phyloP scores from a whole-genome alignment of 1,140 invertebrate genomes.

The Achroia grisella region DNA sequence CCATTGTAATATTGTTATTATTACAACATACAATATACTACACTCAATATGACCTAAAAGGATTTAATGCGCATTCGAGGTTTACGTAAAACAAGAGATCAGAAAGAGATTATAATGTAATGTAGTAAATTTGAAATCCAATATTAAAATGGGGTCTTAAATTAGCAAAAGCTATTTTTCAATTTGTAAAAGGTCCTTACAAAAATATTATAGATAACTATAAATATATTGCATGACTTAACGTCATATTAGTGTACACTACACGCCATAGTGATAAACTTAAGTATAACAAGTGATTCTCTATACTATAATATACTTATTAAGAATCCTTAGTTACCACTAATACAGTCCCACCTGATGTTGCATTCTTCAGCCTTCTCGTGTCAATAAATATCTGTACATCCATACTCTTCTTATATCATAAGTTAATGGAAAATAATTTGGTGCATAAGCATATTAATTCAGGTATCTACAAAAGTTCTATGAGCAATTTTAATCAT shows the following conservation, averaged over 20 bases:
- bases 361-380: slow-evolving; percentile 40
- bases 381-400: slow-evolving; percentile 65
- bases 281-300: slow-evolving; percentile 38
- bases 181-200: slow-evolving; percentile 47
- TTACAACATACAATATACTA: slow-evolving; percentile 24
- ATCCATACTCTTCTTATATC: slow-evolving; percentile 28
- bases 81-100: slow-evolving; percentile 32
- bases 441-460: slow-evolving; percentile 11
- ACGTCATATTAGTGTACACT: slow-evolving; percentile 41
- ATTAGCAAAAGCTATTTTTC: slow-evolving; percentile 36
- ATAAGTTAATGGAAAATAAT: slow-evolving; percentile 31
- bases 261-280: slow-evolving; percentile 38
- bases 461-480: slow-evolving; percentile 6
- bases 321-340: slow-evolving; percentile 8
- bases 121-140: slow-evolving; percentile 16
- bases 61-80: slow-evolving; percentile 10
- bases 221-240: slow-evolving; percentile 54
- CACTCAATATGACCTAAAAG: slow-evolving; percentile 23
- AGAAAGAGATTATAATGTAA: slow-evolving; percentile 33
- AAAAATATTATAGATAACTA: slow-evolving; percentile 51
- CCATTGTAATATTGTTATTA: slow-evolving; percentile 18
- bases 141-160: slow-evolving; percentile 23
- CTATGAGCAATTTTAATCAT: too few relatives aligned
- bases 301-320: slow-evolving; percentile 27
- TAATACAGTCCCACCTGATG: slow-evolving; percentile 26